Evolutionary conservation across 2,113 vertebrate species (phyloP).

Genomic region (Nannospalax galili): DNA sequence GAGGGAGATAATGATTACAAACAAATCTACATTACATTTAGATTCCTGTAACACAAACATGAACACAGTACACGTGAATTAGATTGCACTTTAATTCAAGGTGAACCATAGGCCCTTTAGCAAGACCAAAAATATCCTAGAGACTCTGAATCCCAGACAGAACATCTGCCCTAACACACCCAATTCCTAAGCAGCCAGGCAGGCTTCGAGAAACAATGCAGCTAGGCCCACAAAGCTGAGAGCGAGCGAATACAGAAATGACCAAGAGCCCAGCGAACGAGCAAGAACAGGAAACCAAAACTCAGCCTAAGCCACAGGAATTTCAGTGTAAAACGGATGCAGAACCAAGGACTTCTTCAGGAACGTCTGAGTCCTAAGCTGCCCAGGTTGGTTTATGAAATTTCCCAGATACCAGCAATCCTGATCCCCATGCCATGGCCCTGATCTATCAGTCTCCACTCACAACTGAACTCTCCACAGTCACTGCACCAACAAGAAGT

Average conservation of each 20-base stretch:
- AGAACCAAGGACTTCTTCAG: not conserved
- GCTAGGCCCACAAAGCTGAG: not conserved
- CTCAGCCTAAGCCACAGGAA: not conserved
- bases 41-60: not conserved
- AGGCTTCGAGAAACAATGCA: not conserved
- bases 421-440: accelerated
- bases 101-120: not conserved
- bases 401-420: not conserved
- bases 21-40: not conserved
- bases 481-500: not conserved
- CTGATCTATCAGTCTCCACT: too few species aligned
- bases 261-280: not conserved
- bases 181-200: not conserved
- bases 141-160: not conserved
- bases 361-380: not conserved
- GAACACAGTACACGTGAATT: not conserved
- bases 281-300: not conserved
- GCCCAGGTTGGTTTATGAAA: not conserved
- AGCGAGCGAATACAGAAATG: not conserved
- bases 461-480: not conserved
- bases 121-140: not conserved
- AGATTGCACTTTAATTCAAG: too few species aligned
- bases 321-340: not conserved
- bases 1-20: not conserved
- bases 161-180: not conserved